phyloP scores from a whole-genome alignment of 2,888 invertebrate genomes.

The Scaeva pyrastri region DNA sequence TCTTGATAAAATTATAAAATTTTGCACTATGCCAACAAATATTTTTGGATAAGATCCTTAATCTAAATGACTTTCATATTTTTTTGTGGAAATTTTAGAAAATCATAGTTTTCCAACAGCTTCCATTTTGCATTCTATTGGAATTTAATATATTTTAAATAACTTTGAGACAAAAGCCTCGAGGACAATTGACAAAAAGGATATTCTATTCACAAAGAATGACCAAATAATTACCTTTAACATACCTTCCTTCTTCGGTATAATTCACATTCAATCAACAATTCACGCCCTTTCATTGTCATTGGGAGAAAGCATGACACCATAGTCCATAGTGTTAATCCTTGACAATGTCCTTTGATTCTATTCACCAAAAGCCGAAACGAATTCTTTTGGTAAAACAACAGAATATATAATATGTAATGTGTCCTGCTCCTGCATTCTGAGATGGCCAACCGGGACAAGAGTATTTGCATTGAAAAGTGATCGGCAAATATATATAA shows the following conservation, averaged over 20 bases:
- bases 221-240: slow-evolving; percentile 63
- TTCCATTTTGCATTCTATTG: background rate
- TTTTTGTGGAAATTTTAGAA: background rate
- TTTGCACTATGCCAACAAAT: background rate
- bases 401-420: slow-evolving; percentile 4
- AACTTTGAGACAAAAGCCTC: slow-evolving; percentile 39
- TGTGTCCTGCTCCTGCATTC: slow-evolving; percentile 10
- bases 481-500: slow-evolving; percentile 63
- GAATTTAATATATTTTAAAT: slow-evolving; percentile 55
- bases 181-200: slow-evolving; percentile 34
- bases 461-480: slow-evolving; percentile 50
- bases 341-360: slow-evolving; percentile 55
- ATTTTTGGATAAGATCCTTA: background rate
- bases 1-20: background rate
- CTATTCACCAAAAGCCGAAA: slow-evolving; percentile 65
- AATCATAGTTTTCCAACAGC: background rate
- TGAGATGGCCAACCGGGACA: slow-evolving; percentile 28
- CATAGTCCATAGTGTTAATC: slow-evolving; percentile 22
- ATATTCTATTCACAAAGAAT: slow-evolving; percentile 62
- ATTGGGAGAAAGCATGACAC: slow-evolving; percentile 67
- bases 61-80: background rate
- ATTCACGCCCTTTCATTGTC: slow-evolving; percentile 78
- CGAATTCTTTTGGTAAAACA: slow-evolving; percentile 65
- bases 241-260: slow-evolving; percentile 25
- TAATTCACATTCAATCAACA: slow-evolving; percentile 77